phyloP scores from a whole-genome alignment of 2,797 vertebrate genomes.

The Craterocephalus amniculus region DNA sequence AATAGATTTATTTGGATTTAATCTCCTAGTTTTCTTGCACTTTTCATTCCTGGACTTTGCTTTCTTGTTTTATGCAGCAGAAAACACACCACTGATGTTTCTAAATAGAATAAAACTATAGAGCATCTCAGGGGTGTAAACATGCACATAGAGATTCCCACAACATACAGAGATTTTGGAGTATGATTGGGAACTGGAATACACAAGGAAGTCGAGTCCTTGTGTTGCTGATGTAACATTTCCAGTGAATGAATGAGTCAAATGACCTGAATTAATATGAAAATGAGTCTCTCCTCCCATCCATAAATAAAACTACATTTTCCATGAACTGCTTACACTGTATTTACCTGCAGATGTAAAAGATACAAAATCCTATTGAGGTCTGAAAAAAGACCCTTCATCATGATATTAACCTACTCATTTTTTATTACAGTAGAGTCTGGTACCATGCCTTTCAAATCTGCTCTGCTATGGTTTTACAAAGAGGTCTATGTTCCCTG shows the following conservation, averaged over 20 bases:
- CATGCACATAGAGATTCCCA: background rate
- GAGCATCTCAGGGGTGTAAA: background rate
- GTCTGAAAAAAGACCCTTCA: too few relatives aligned
- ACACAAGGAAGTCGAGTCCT: background rate
- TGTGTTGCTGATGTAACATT: background rate
- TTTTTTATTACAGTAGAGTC: background rate
- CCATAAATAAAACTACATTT: background rate
- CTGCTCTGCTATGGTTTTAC: conserved; percentile 19
- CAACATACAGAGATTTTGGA: too few relatives aligned
- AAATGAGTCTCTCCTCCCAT: background rate
- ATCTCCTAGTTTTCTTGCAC: background rate
- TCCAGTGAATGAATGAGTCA: too few relatives aligned
- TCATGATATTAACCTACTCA: background rate
- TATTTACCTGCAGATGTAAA: too few relatives aligned
- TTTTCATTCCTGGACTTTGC: background rate
- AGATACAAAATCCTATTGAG: too few relatives aligned
- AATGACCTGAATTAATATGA: too few relatives aligned
- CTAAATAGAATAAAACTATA: too few relatives aligned
- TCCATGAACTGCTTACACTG: too few relatives aligned
- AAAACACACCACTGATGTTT: too few relatives aligned
- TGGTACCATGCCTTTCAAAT: background rate
- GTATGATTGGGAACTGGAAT: background rate
- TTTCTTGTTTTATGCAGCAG: too few relatives aligned
- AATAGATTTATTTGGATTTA: background rate
- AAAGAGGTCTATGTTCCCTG: conserved; percentile 55